Evolutionary conservation across 1,140 invertebrate genomes (phyloP).

Genomic region (Holotrichia oblita): DNA sequence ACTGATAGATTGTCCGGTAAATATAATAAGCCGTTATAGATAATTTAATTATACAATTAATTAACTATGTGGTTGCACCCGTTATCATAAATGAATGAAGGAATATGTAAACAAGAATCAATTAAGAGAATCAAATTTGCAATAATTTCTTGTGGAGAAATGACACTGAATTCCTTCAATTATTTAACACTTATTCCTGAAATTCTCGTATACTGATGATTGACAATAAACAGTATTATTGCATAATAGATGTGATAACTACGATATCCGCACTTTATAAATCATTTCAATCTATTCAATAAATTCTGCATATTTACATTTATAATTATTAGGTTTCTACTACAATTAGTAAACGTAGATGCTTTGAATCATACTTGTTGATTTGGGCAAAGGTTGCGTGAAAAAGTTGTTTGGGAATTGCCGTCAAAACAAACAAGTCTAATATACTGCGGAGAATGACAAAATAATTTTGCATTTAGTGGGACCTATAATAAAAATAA

Average conservation of each 20-base stretch:
- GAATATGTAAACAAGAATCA: no score
- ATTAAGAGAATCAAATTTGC: no score
- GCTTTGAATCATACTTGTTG: conserved; percentile 13
- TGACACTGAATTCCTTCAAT: background rate
- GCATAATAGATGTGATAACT: background rate
- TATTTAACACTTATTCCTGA: background rate
- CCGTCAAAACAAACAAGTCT: background rate
- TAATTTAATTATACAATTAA: no score
- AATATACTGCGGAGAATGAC: no score
- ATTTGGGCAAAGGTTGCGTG: background rate
- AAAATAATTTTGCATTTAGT: no score
- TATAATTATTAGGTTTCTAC: background rate
- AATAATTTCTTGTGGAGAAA: background rate
- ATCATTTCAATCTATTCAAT: background rate
- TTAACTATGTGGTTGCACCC: no score
- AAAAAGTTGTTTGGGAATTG: conserved; percentile 1
- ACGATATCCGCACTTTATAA: background rate
- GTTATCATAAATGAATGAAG: no score
- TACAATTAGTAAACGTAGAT: background rate
- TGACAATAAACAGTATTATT: background rate
- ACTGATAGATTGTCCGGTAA: no score
- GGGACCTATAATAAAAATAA: no score
- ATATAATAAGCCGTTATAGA: no score
- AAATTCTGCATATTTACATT: background rate
- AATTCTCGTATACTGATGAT: background rate